These are phyloP conservation scores for Myotis myotis DNA, from an alignment of 2,797 vertebrate genomes.

Conservation along the genomic window DNA sequence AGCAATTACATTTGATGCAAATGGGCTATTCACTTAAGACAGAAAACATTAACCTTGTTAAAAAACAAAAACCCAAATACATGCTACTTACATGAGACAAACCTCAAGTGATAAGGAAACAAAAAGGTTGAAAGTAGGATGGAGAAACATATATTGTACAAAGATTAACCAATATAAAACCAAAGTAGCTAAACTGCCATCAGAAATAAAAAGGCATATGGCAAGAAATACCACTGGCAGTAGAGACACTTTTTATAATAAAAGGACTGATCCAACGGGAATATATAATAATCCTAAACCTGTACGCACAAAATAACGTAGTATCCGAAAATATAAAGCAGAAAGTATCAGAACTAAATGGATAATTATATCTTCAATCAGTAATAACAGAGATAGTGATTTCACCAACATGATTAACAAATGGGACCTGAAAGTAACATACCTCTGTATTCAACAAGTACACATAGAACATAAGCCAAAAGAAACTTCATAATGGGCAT, in stretches of 20 bases:
- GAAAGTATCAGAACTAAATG: background rate
- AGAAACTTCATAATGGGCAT: background rate
- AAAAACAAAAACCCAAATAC: background rate
- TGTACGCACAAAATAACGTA: background rate
- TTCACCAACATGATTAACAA: background rate
- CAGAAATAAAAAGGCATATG: background rate
- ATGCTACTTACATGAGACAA: background rate
- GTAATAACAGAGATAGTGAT: background rate
- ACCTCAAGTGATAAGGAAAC: background rate
- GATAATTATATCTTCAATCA: background rate
- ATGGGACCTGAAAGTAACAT: background rate
- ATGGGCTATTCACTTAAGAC: background rate
- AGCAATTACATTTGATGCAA: background rate
- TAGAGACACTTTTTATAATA: background rate
- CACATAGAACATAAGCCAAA: background rate
- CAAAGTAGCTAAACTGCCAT: background rate
- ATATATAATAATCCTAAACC: background rate
- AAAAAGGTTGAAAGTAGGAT: background rate
- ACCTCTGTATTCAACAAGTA: background rate
- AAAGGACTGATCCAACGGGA: background rate
- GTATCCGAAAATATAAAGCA: background rate
- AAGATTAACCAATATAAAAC: constrained; percentile 24
- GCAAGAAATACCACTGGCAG: background rate
- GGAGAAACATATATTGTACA: background rate
- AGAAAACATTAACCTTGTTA: background rate